Conservation (phyloP, 2,888 invertebrate species). For the Pachydiplax longipennis region DNA sequence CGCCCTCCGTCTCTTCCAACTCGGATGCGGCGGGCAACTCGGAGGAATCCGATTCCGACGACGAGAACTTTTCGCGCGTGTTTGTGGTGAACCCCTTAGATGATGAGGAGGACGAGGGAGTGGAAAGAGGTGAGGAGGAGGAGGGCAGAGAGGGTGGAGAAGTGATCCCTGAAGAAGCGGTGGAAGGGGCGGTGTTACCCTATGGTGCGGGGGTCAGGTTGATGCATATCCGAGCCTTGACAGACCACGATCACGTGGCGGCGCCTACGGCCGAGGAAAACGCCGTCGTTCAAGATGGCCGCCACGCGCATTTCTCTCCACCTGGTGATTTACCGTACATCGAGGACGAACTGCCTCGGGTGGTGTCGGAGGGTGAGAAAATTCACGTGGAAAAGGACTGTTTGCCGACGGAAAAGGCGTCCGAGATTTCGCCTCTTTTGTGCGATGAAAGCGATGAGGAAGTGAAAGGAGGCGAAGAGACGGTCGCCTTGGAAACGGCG, state of each 20-base stretch:
- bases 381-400: background rate
- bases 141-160: constrained; percentile 49
- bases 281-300: background rate
- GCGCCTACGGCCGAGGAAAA: constrained; percentile 7
- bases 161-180: constrained; percentile 50
- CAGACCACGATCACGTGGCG: constrained; percentile 26
- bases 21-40: constrained; percentile 32
- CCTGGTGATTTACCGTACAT: background rate
- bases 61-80: constrained; percentile 56
- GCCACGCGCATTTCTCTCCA: background rate
- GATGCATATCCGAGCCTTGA: background rate
- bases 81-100: constrained; percentile 58
- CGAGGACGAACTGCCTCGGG: background rate
- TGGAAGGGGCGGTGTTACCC: constrained; percentile 53
- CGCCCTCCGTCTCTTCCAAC: background rate
- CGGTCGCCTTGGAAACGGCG: constrained; percentile 6
- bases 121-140: constrained; percentile 54
- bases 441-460: background rate
- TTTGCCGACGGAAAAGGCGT: background rate
- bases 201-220: constrained; percentile 52
- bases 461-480: too few species aligned
- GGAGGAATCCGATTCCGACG: constrained; percentile 45
- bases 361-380: background rate
- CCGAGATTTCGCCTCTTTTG: background rate
- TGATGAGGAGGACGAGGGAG: constrained; percentile 47